These are phyloP conservation scores for Parnassius smintheus DNA, from an alignment of 2,888 invertebrate species.

Conservation along the genomic window DNA sequence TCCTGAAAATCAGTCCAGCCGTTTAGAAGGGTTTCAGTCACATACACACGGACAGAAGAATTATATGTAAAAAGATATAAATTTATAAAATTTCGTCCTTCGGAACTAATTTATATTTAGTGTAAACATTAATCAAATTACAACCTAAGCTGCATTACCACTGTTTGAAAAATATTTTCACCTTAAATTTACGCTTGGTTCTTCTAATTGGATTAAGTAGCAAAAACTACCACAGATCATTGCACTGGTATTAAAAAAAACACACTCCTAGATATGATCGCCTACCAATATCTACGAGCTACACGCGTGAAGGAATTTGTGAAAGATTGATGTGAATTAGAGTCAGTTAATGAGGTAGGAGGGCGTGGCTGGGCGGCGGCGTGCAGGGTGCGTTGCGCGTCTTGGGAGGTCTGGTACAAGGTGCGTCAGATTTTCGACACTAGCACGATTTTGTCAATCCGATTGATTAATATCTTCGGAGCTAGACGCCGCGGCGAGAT, in stretches of 20 bases:
- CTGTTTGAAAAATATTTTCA: no score
- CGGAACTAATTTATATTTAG: no score
- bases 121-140: no score
- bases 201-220: conserved; percentile 4
- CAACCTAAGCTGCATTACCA: no score
- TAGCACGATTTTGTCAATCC: conserved; percentile 76
- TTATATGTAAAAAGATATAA: no score
- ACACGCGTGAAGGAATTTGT: conserved; percentile 38
- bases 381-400: conserved; percentile 69
- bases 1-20: no score
- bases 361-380: conserved; percentile 60
- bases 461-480: conserved; percentile 69
- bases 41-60: no score
- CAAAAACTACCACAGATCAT: conserved; percentile 20
- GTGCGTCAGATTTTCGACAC: conserved; percentile 76
- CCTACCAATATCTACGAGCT: conserved; percentile 15
- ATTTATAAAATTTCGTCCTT: no score
- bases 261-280: conserved; percentile 13
- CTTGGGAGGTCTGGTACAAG: conserved; percentile 70
- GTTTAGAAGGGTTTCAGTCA: no score
- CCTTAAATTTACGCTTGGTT: no score
- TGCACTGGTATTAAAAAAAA: conserved; percentile 6
- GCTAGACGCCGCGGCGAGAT: conserved; percentile 51
- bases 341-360: conserved; percentile 69
- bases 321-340: conserved; percentile 72